These are phyloP conservation scores for Oxyscelio sp. DNA, from an alignment of 2,888 invertebrate genomes.

Conservation along the genomic window DNA sequence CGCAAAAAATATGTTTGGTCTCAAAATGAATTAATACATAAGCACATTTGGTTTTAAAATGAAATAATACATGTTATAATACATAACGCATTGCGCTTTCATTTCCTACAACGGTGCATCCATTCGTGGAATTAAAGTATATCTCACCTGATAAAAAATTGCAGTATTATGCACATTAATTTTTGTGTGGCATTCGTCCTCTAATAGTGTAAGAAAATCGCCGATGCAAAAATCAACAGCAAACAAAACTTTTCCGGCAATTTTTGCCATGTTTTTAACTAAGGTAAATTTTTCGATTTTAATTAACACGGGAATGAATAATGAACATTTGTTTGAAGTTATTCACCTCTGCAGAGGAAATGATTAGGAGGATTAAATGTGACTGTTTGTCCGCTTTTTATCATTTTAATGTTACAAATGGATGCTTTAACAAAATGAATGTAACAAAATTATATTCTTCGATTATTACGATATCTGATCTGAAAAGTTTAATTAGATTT, in stretches of 20 bases:
- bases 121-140: slow-evolving; percentile 51
- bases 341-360: not conserved
- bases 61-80: too few species aligned
- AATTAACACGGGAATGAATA: slow-evolving; percentile 1
- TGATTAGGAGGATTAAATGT: not conserved
- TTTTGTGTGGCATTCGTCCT: slow-evolving; percentile 24
- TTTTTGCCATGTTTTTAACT: slow-evolving; percentile 15
- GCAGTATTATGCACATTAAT: slow-evolving; percentile 36
- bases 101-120: slow-evolving; percentile 30
- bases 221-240: not conserved
- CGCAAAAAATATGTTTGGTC: slow-evolving; percentile 28
- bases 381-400: not conserved
- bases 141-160: slow-evolving; percentile 34
- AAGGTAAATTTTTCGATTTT: slow-evolving; percentile 11
- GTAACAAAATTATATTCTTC: not conserved
- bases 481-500: too few species aligned
- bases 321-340: not conserved
- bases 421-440: not conserved
- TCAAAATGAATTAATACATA: too few species aligned
- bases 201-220: slow-evolving; percentile 6
- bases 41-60: too few species aligned
- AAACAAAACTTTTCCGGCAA: not conserved
- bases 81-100: slow-evolving; percentile 28
- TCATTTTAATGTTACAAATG: not conserved
- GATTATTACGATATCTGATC: too few species aligned